These are phyloP conservation scores for Brenthis daphne DNA, from an alignment of 2,888 invertebrate species.

Conservation along the genomic window DNA sequence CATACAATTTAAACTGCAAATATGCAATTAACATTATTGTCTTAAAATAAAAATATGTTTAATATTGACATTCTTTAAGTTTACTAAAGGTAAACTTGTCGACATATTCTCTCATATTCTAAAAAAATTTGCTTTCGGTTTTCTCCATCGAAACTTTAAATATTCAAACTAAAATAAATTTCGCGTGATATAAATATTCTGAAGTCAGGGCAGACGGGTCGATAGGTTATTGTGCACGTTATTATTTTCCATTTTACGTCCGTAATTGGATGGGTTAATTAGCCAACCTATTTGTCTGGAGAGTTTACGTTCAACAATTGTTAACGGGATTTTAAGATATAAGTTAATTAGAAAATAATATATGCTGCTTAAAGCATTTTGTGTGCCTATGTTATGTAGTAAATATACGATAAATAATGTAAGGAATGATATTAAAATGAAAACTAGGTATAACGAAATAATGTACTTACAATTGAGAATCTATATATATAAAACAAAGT, in stretches of 20 bases:
- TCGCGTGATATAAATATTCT: conserved; percentile 14
- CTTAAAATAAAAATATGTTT: no score
- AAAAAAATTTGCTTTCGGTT: no score
- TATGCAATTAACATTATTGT: no score
- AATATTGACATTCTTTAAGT: no score
- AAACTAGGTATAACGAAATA: no score
- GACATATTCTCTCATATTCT: background rate
- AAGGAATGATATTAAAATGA: no score
- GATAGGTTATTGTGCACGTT: conserved; percentile 8
- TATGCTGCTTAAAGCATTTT: background rate
- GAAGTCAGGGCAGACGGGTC: conserved; percentile 15
- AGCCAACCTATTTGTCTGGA: conserved; percentile 5
- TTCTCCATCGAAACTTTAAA: background rate
- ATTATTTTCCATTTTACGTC: conserved; percentile 3
- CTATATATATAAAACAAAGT: no score
- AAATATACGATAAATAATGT: no score
- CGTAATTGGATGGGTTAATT: conserved; percentile 20
- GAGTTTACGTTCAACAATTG: conserved; percentile 5
- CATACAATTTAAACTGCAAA: no score
- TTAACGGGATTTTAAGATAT: conserved; percentile 1
- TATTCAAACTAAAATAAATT: conserved; percentile 14
- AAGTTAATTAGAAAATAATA: conserved; percentile 1
- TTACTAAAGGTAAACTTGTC: no score
- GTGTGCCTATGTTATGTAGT: no score
- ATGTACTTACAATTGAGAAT: no score